A percentile compares a stretch with the other conserved stretches of the same genome.
Evolutionary conservation across 64 coral and sea anemone genomes (phyloP).

Genomic region (Stylophora pistillata): DNA sequence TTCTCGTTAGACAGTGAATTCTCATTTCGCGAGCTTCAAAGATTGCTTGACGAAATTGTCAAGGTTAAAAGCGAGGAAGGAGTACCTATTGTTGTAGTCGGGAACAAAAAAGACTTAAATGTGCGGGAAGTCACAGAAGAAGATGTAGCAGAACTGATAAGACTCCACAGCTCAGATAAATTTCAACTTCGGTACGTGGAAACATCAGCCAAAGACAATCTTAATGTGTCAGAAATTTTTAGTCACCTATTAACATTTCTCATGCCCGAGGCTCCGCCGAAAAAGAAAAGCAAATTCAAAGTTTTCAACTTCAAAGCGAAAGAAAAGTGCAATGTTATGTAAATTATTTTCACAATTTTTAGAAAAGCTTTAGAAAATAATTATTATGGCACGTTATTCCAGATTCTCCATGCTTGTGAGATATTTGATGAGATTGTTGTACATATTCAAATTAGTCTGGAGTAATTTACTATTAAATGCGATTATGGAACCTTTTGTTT

Average conservation of each 20-base stretch:
- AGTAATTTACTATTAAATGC: conserved; percentile 14
- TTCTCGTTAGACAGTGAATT: conserved; percentile 78
- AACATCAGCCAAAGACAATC: conserved; percentile 64
- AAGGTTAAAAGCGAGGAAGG: conserved; percentile 15
- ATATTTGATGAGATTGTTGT: background rate
- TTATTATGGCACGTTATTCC: background rate
- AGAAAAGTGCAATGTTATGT: conserved; percentile 28
- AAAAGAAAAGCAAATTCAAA: conserved; percentile 22
- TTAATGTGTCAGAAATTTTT: conserved; percentile 45
- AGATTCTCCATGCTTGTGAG: background rate
- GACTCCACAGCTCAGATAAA: background rate
- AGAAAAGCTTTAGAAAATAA: background rate
- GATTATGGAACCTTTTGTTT: background rate
- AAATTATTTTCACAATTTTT: background rate
- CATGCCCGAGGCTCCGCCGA: background rate
- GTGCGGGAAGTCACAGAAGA: conserved; percentile 57
- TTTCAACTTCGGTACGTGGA: conserved; percentile 41
- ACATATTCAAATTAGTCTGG: background rate
- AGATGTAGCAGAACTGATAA: conserved; percentile 41
- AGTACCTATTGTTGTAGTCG: conserved; percentile 77
- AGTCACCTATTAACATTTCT: conserved; percentile 35
- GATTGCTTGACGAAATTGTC: conserved; percentile 74
- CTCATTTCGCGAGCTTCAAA: conserved; percentile 80
- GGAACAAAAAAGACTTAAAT: conserved; percentile 90
- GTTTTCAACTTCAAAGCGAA: conserved; percentile 21